A percentile compares a stretch with the other conserved stretches of the same genome.
These are phyloP conservation scores for Slavum lentiscoides DNA, from an alignment of 2,888 invertebrate genomes.

Conservation along the genomic window DNA sequence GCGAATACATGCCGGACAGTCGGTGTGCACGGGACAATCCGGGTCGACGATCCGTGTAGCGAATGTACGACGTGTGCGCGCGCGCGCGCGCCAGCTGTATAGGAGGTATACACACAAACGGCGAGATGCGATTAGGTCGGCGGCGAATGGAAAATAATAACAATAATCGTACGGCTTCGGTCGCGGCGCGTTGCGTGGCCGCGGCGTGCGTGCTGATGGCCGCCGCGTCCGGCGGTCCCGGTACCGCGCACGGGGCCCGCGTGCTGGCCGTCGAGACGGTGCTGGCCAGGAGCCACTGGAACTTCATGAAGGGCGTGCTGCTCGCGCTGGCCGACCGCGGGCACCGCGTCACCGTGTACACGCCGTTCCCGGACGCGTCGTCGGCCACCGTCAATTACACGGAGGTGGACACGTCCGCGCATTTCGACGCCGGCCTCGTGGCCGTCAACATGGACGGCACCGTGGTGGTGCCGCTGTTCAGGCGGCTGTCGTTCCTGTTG, in stretches of 20 bases:
- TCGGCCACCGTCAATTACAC: neutral
- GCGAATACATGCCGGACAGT: too few species aligned
- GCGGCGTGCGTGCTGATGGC: neutral
- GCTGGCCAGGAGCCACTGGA: conserved; percentile 41
- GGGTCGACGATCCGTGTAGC: too few species aligned
- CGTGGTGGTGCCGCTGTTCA: neutral
- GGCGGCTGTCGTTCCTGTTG: neutral
- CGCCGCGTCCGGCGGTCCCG: neutral
- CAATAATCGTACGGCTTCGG: too few species aligned
- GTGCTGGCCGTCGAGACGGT: conserved; percentile 25
- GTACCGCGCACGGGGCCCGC: neutral
- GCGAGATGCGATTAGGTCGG: too few species aligned
- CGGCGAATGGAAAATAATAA: too few species aligned
- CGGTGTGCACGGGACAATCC: too few species aligned
- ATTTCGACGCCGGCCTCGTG: neutral
- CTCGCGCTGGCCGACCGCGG: conserved; percentile 7
- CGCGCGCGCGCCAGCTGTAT: too few species aligned
- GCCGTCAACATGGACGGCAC: neutral
- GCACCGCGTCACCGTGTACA: conserved; percentile 32
- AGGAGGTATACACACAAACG: too few species aligned
- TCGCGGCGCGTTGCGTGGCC: neutral
- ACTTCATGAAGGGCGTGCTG: conserved; percentile 29
- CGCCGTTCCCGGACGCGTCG: conserved; percentile 26
- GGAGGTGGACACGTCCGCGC: conserved; percentile 18
- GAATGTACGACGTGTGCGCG: too few species aligned